phyloP scores from a whole-genome alignment of 2,888 invertebrate genomes.

The Limnephilus marmoratus region DNA sequence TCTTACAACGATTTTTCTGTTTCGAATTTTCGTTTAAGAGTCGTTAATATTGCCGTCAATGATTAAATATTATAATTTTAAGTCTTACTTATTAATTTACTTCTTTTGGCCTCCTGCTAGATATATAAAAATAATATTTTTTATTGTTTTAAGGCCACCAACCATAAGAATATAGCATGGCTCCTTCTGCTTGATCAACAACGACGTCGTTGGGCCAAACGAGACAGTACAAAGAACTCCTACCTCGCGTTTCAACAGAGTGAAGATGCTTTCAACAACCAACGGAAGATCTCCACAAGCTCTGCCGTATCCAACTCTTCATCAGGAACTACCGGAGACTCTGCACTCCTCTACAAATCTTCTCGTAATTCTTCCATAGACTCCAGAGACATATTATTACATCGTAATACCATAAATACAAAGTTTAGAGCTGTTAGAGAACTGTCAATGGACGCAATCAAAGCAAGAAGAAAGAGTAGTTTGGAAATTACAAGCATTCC shows the following conservation, averaged over 20 bases:
- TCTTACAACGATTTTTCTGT: no score
- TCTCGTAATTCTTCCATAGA: slow-evolving; percentile 63
- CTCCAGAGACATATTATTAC: slow-evolving; percentile 55
- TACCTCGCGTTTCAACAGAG: slow-evolving; percentile 8
- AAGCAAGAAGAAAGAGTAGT: slow-evolving; percentile 52
- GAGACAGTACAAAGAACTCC: slow-evolving; percentile 53
- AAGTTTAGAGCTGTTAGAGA: slow-evolving; percentile 59
- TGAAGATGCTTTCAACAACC: slow-evolving; percentile 21
- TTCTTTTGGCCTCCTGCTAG: neutral
- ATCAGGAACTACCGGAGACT: slow-evolving; percentile 48
- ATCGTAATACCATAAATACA: slow-evolving; percentile 38
- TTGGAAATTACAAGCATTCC: slow-evolving; percentile 24
- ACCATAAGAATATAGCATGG: slow-evolving; percentile 71
- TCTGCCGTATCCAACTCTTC: slow-evolving; percentile 54
- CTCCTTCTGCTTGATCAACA: slow-evolving; percentile 84
- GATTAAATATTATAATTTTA: no score
- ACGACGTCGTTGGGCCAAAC: slow-evolving; percentile 77
- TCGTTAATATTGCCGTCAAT: no score
- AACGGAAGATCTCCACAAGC: slow-evolving; percentile 45
- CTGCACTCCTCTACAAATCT: slow-evolving; percentile 38
- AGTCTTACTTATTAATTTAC: no score
- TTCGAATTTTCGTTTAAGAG: no score
- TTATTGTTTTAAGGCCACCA: slow-evolving; percentile 44
- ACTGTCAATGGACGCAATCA: slow-evolving; percentile 59
- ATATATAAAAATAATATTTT: neutral